Base-by-base conservation (phyloP, 2,113 vertebrate species). In the Seriola rivoliana region DNA sequence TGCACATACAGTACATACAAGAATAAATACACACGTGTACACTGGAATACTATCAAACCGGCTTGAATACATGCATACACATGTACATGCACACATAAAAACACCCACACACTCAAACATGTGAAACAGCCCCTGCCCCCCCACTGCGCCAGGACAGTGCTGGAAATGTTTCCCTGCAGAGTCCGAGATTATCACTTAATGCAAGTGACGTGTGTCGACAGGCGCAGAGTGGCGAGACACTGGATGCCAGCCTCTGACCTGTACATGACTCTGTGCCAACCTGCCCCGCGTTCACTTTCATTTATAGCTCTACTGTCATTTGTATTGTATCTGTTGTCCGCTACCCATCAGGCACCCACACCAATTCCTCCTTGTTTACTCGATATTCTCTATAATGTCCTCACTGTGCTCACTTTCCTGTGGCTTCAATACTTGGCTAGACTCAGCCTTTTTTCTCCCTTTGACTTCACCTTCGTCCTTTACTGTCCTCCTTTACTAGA, bases 301-400 rank as follows among this genome's bases (percentile, higher is more conserved):
- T 86, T 83, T 80, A 78, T 80, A 76, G 52, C 73, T 42, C 34
- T 42, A 1, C 32, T 77, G 42, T 69, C 75, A 69, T 64, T 69
- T 50, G 0, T 40, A 36, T 70, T 70, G 19, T 36, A 17, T 58
- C 46, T 42, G 9, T 59, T 71, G 69, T 82, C 63, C 67, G 25
- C 42, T 38, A 2, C 55, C 42, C 46, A 32, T 82, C 63, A 77
- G 21, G 8, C 67, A 65, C 58, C 42, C 32, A 5, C 29, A 38
- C 14, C 14, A 16, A 2, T 21, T 71, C 11, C 68, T 13, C 21
- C 8, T 36, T 50, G 19, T 38, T 78, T 21, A 38, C 50, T 55
- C 3, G 16, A 7, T 64, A 52, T 46, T 16, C 11, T 66, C 6
- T 23, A 5, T 62, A 3, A 64, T 38, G 16, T 48, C 19, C 16